These are phyloP conservation scores for Lamellibrachia luymesi DNA, from an alignment of 1,140 invertebrate species.

Conservation along the genomic window DNA sequence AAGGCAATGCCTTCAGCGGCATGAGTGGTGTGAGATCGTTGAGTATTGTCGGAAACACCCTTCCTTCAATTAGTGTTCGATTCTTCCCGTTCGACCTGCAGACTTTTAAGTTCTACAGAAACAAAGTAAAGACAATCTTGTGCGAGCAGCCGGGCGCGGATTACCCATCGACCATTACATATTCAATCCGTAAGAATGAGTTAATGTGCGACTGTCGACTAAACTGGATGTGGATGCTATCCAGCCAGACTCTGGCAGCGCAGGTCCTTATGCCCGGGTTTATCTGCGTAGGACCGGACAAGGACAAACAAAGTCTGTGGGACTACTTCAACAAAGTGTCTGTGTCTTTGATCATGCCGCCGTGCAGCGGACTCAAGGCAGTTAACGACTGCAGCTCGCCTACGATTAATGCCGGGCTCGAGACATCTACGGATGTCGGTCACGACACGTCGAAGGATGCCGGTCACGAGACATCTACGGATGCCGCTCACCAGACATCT, in stretches of 20 bases:
- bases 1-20: too few species aligned
- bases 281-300: neutral
- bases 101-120: neutral
- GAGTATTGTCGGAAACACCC: too few species aligned
- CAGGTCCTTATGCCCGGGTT: neutral
- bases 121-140: neutral
- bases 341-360: neutral
- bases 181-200: neutral
- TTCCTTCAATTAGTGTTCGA: too few species aligned
- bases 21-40: too few species aligned
- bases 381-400: neutral
- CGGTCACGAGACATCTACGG: too few species aligned
- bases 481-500: too few species aligned
- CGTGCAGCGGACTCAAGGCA: neutral
- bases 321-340: neutral
- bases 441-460: too few species aligned
- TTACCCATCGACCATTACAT: neutral
- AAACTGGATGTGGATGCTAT: neutral
- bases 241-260: neutral
- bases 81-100: too few species aligned
- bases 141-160: neutral
- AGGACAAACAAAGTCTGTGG: neutral
- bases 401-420: neutral
- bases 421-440: too few species aligned
- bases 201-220: neutral